These are phyloP conservation scores for Apis laboriosa DNA, from an alignment of 1,140 invertebrate species.

Conservation along the genomic window DNA sequence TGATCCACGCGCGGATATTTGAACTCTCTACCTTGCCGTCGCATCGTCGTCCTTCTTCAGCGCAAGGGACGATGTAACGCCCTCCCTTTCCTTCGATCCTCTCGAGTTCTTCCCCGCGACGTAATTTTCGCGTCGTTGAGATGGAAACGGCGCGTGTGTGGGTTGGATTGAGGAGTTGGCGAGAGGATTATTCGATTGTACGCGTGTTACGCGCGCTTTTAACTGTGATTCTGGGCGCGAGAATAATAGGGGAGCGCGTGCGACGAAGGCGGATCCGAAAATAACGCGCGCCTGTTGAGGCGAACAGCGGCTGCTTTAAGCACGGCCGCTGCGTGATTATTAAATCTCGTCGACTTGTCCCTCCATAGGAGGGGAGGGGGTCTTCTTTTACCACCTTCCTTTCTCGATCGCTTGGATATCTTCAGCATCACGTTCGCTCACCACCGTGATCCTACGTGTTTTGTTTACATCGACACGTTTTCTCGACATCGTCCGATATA, in stretches of 20 bases:
- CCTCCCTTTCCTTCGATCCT: too few relatives aligned
- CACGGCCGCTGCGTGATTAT: constrained; percentile 36
- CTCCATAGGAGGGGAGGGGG: too few relatives aligned
- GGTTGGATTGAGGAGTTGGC: too few relatives aligned
- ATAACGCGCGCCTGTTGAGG: constrained; percentile 18
- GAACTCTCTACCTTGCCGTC: too few relatives aligned
- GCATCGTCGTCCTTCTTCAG: too few relatives aligned
- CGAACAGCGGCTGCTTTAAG: neutral
- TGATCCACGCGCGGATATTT: constrained; percentile 52
- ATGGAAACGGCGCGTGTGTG: too few relatives aligned
- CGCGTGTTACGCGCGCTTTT: neutral
- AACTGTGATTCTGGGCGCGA: constrained; percentile 60
- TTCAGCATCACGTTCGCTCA: neutral
- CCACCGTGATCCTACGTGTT: too few relatives aligned
- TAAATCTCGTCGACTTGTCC: neutral
- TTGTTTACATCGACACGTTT: neutral
- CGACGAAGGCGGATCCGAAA: constrained; percentile 11
- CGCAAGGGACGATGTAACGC: too few relatives aligned
- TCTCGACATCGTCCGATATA: neutral
- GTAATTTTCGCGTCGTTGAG: too few relatives aligned
- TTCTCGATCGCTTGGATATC: neutral
- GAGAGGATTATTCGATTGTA: too few relatives aligned
- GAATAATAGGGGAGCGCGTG: neutral
- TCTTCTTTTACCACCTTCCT: neutral
- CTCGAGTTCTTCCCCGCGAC: neutral